phyloP scores from a whole-genome alignment of 2,888 invertebrate species.

The Phymatocera aterrima region DNA sequence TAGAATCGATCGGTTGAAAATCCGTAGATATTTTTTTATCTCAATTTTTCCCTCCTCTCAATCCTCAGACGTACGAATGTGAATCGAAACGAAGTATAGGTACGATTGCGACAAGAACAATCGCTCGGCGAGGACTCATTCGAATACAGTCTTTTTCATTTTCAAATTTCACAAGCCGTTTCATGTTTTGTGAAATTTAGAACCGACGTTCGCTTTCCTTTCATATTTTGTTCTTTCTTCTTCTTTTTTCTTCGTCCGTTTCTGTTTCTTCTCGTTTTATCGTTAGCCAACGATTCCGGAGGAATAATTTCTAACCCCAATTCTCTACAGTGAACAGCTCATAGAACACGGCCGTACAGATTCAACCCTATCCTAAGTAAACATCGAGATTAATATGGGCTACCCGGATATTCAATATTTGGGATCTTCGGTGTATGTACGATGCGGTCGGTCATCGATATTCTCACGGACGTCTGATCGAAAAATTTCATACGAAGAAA shows the following conservation, averaged over 20 bases:
- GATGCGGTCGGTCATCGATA: neutral
- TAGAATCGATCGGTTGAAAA: too few species aligned
- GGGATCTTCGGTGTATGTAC: neutral
- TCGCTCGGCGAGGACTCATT: conserved; percentile 17
- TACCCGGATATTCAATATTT: neutral
- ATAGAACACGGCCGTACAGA: neutral
- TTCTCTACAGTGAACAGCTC: neutral
- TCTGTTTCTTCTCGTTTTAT: neutral
- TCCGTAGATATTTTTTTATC: too few species aligned
- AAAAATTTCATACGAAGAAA: neutral
- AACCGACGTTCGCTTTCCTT: neutral
- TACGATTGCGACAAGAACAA: neutral
- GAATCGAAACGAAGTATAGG: neutral
- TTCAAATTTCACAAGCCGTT: conserved; percentile 2
- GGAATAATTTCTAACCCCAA: neutral
- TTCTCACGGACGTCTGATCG: neutral
- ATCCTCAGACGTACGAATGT: too few species aligned
- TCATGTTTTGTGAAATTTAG: conserved; percentile 19
- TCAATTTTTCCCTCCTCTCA: too few species aligned
- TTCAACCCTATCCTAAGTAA: conserved; percentile 24
- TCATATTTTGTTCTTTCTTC: neutral
- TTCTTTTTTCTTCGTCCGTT: neutral
- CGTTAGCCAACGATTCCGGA: neutral
- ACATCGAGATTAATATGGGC: conserved; percentile 15
- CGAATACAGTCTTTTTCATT: neutral